Evolutionary conservation across 2,797 vertebrate species (phyloP), one percentile per base, ranked within the genome.

Genomic region (Scolopax bukidnonensis): DNA sequence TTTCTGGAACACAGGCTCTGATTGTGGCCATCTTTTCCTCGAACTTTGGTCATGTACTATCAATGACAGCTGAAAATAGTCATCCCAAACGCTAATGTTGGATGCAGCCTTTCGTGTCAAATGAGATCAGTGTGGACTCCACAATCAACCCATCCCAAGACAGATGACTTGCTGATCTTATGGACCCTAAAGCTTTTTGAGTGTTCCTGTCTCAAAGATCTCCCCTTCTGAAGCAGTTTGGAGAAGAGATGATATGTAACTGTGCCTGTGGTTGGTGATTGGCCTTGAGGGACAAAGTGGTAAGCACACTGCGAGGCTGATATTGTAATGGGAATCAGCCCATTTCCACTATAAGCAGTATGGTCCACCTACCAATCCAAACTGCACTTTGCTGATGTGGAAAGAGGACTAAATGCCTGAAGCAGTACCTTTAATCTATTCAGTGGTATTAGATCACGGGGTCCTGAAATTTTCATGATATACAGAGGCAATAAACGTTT

Each of bases 351-450:
- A 6, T 33, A 40, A 87, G 41, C 12, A 16, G 14, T 41, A 17
- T 0, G 3, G 12, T 76, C 54, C 36, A 48, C 0, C 0, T 41
- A 76, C 59, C 28, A 6, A 16, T 65, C 63, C 10, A 6, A 82
- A 51, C 13, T 88, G 38, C 15, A 43, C 27, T 74, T 90, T 40
- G 38, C n/a, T 70, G 47, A 1, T 73, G 9, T 19, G 38, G 36
- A 33, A 45, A 17, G 60, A 76, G 25, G 51, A 50, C 47, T 50
- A 19, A 87, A 90, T 32, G 24, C 63, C 48, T 38, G 12, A 70
- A 45, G 51, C 32, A 5, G 18, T 79, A n/a, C 16, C 18, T 84
- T 92, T 43, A 24, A 54, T 61, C 32, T 56, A 2, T 51, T 59
- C 59, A 43, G 19, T 56, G 28, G 15, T 40, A 53, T 91, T 84